These are phyloP conservation scores for Xestia sexstrigata DNA, from an alignment of 2,888 invertebrate species.

Conservation along the genomic window DNA sequence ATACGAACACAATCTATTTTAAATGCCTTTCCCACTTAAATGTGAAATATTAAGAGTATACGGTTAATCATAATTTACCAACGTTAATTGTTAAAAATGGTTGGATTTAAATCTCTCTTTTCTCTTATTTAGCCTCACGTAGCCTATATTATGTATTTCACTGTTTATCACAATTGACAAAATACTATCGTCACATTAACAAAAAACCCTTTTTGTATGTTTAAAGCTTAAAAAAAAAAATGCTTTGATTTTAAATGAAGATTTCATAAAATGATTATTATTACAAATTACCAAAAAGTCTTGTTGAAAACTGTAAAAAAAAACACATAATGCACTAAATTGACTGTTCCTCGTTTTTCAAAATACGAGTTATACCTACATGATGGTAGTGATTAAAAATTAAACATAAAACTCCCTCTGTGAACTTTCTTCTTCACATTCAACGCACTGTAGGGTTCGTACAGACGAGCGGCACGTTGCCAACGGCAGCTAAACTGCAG, in stretches of 20 bases:
- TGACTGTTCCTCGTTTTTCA: not conserved
- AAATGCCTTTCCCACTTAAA: conserved; percentile 14
- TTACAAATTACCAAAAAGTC: not conserved
- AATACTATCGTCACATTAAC: not conserved
- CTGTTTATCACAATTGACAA: not conserved
- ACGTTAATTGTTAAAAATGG: not conserved
- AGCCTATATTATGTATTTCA: not conserved
- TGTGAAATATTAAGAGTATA: conserved; percentile 9
- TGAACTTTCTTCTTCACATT: not conserved
- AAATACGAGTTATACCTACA: not conserved
- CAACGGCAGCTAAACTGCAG: too few relatives aligned
- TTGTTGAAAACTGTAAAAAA: not conserved
- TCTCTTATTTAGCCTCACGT: not conserved
- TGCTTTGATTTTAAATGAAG: not conserved
- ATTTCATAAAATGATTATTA: not conserved
- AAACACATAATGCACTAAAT: not conserved
- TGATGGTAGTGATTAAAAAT: not conserved
- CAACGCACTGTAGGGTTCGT: not conserved
- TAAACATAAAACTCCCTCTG: not conserved
- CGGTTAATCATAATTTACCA: not conserved
- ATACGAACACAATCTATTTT: conserved; percentile 21
- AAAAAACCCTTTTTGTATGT: not conserved
- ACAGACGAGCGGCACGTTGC: too few relatives aligned
- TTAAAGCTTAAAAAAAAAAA: not conserved
- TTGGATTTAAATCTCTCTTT: not conserved